phyloP scores from a whole-genome alignment of 1,140 invertebrate species.

The Copidosoma floridanum region DNA sequence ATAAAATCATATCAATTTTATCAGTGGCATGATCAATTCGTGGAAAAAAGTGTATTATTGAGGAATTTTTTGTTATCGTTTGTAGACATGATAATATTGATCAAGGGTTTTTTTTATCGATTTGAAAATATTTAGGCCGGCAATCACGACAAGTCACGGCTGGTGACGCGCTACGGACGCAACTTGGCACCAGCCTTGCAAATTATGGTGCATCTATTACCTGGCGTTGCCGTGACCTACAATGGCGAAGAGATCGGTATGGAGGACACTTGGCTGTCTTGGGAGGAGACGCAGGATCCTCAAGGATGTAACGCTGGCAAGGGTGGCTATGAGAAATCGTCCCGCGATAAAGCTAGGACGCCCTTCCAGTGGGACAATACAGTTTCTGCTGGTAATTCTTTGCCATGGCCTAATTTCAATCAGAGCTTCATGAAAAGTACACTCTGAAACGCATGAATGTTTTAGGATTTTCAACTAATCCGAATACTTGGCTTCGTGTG shows the following conservation, averaged over 20 bases:
- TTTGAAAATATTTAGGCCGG: conserved; percentile 61
- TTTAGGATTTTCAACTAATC: conserved; percentile 62
- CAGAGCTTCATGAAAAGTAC: too few species aligned
- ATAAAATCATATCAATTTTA: too few species aligned
- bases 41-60: too few species aligned
- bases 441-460: too few species aligned
- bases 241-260: conserved; percentile 76
- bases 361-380: conserved; percentile 74
- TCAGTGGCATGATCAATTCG: too few species aligned
- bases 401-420: not conserved
- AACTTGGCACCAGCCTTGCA: conserved; percentile 67
- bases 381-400: conserved; percentile 60
- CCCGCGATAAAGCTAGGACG: conserved; percentile 68
- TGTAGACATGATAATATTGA: too few species aligned
- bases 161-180: conserved; percentile 62
- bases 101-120: too few species aligned
- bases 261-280: conserved; percentile 60
- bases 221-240: conserved; percentile 75
- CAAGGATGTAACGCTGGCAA: conserved; percentile 60
- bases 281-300: conserved; percentile 61
- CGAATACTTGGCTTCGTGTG: conserved; percentile 69
- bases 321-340: conserved; percentile 54
- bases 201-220: conserved; percentile 69
- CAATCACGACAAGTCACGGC: conserved; percentile 65
- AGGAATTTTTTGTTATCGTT: too few species aligned